These are phyloP conservation scores for Mus spicilegus DNA, from an alignment of 2,113 vertebrate species.

Conservation along the genomic window DNA sequence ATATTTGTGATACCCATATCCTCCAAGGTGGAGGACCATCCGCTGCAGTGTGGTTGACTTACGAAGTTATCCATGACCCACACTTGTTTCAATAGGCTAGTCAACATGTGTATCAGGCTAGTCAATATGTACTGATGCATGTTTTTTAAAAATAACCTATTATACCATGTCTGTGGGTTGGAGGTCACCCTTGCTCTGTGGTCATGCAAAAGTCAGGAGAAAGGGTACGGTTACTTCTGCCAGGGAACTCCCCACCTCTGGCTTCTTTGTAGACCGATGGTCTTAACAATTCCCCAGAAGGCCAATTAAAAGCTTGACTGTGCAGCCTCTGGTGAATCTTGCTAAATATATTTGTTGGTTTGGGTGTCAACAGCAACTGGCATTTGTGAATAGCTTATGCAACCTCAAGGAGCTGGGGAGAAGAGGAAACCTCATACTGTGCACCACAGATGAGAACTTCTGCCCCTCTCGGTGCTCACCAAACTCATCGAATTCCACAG, in stretches of 20 bases:
- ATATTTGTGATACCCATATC: neutral
- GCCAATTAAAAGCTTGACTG: conserved; percentile 84
- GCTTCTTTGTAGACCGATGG: conserved; percentile 67
- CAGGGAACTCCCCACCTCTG: conserved; percentile 54
- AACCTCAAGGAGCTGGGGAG: conserved; percentile 73
- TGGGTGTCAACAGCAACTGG: conserved; percentile 82
- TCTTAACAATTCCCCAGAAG: conserved; percentile 83
- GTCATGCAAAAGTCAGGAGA: conserved; percentile 49
- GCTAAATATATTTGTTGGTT: conserved; percentile 84
- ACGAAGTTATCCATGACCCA: neutral
- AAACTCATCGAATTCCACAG: neutral
- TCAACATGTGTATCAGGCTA: neutral
- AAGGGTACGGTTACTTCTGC: conserved; percentile 32
- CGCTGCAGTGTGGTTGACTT: neutral
- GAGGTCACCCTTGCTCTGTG: neutral
- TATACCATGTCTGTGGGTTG: neutral
- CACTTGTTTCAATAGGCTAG: neutral
- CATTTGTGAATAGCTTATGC: conserved; percentile 83
- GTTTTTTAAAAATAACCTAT: neutral
- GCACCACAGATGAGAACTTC: neutral
- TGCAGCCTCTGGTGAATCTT: conserved; percentile 77
- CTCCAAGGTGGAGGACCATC: neutral
- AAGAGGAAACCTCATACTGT: neutral
- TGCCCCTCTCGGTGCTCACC: conserved; percentile 44
- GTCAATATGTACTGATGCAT: neutral